Evolutionary conservation across 1,140 invertebrate genomes (phyloP).

Genomic region (Caenorhabditis elegans): WBcel235 BX284606.5:11128501-11129000

Average conservation of each 20-base stretch:
- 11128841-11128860: too few relatives aligned
- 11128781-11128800: background rate
- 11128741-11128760: background rate
- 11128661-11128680: background rate
- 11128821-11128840: too few relatives aligned
- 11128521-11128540: too few relatives aligned
- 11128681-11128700: background rate
- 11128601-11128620: too few relatives aligned
- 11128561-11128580: too few relatives aligned
- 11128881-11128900: too few relatives aligned
- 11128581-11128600: too few relatives aligned
- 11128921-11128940: conserved; percentile 5
- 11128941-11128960: background rate
- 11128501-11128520: too few relatives aligned
- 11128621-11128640: too few relatives aligned
- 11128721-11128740: background rate
- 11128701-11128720: background rate
- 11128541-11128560: too few relatives aligned
- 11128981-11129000: conserved; percentile 11
- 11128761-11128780: too few relatives aligned
- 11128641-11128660: background rate
- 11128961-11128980: background rate
- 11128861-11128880: too few relatives aligned
- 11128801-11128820: conserved; percentile 10
- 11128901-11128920: background rate